Conservation (phyloP, 2,113 vertebrate genomes). For the Myrmophylax atrothorax region DNA sequence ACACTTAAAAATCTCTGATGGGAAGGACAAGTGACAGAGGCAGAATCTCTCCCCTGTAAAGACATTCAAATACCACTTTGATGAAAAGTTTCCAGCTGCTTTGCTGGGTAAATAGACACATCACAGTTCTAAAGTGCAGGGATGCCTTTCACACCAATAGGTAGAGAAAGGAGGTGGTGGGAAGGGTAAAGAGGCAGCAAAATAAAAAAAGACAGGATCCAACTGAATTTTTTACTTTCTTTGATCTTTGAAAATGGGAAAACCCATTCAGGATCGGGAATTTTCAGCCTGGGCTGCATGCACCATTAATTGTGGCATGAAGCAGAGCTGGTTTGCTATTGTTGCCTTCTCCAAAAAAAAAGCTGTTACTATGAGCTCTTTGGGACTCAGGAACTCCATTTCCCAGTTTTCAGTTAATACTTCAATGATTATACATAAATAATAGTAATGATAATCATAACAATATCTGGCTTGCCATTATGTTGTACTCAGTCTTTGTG, state of each 20-base stretch:
- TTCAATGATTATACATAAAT: not conserved
- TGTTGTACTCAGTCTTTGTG: not conserved
- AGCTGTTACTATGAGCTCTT: not conserved
- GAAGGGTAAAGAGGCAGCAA: not conserved
- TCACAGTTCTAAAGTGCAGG: not conserved
- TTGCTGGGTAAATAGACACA: not conserved
- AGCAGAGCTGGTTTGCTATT: not conserved
- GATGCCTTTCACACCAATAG: not conserved
- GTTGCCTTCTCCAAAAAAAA: not conserved
- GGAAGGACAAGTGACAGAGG: not conserved
- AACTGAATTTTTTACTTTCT: not conserved
- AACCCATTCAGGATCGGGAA: not conserved
- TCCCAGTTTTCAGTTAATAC: not conserved
- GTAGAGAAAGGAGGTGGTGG: not conserved
- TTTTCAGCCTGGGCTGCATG: not conserved
- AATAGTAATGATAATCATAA: not conserved
- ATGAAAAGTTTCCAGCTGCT: not conserved
- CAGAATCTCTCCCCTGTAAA: not conserved
- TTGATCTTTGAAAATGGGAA: not conserved
- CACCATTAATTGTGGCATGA: not conserved
- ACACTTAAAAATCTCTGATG: not conserved
- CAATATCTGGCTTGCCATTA: conserved; percentile 1
- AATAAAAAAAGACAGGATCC: not conserved
- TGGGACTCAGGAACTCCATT: not conserved
- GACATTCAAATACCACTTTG: not conserved